Evolutionary conservation across 2,888 invertebrate genomes (phyloP), one percentile per base, ranked within the genome.

Genomic region (Bellardia pandia): DNA sequence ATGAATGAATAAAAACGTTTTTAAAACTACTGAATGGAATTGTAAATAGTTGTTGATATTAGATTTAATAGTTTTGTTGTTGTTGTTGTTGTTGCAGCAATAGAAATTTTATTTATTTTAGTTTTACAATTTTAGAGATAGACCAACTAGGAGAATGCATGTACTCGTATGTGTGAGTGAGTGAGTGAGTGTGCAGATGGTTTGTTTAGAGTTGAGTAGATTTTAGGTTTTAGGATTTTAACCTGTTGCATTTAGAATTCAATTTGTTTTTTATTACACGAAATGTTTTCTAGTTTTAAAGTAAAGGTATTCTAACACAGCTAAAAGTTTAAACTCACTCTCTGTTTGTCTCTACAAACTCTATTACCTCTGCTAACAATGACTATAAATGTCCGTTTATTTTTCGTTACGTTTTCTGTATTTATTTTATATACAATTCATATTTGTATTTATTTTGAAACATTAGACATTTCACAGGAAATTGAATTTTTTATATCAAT

Each of bases 41-140:
- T 81, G 85, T 85, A 87, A 87, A 87, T 85, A 78, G 81, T 85
- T 89, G 85, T 87, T 88, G 89, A 83, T 90, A 89, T 91, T 89
- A 90, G 90, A 90, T 90, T 91, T 90, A 89, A 89, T 86, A 84
- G 86, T 76, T 85, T 86, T 79, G 74, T 83, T 60, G 82, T 78
- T 79, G 74, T 83, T 60, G 82, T 78, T 66, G 51, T 48, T 58
- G 3, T 58, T 45, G 13, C 13, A 45, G 45, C 45, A 45, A 45
- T 45, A 45, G 45, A 45, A 13, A 72, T 62, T 71, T 77, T 72
- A 77, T 77, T 77, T 84, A 75, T 68, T 81, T 75, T 75, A 72
- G 37, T 68, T 81, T 40, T 74, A 68, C 74, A 30, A 58, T 66
- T 37, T 66, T 16, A 58, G 30, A 33, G 53, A 42, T 23, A 33